Evolutionary conservation across 1,140 invertebrate genomes (phyloP).

Genomic region (Lepidurus apus): DNA sequence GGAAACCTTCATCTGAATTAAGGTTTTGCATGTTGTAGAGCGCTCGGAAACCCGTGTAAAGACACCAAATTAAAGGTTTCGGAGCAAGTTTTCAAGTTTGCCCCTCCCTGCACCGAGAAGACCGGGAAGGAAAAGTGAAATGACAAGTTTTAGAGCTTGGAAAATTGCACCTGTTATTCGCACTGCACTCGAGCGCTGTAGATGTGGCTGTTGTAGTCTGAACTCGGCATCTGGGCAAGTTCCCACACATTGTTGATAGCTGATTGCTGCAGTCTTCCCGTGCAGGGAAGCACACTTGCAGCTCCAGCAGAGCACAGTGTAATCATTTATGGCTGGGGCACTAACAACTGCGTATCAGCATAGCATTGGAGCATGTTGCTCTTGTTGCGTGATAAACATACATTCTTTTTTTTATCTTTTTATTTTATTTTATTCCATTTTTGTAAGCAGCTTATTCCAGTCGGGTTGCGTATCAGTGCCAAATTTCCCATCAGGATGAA

Average conservation of each 20-base stretch:
- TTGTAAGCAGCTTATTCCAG: neutral
- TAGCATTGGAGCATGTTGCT: neutral
- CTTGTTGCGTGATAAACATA: slow-evolving; percentile 9
- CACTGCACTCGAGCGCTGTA: neutral
- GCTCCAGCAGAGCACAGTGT: neutral
- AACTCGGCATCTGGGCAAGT: neutral
- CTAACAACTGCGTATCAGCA: neutral
- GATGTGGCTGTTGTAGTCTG: neutral
- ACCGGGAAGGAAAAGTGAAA: neutral
- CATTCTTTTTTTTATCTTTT: neutral
- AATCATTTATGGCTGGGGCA: neutral
- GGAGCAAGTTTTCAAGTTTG: neutral
- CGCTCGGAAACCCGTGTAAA: neutral
- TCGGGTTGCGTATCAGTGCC: neutral
- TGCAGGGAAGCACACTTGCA: too few species aligned
- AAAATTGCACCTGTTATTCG: slow-evolving; percentile 19
- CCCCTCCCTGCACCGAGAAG: neutral
- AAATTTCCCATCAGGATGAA: neutral
- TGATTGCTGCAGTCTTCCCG: neutral
- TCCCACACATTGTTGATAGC: slow-evolving; percentile 1
- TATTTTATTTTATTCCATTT: too few species aligned
- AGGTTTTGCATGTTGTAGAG: neutral
- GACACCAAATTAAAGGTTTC: neutral
- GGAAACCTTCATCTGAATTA: neutral
- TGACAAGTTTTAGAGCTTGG: neutral